Evolutionary conservation across 2,113 vertebrate species (phyloP).

Genomic region (Gymnobelideus leadbeateri): DNA sequence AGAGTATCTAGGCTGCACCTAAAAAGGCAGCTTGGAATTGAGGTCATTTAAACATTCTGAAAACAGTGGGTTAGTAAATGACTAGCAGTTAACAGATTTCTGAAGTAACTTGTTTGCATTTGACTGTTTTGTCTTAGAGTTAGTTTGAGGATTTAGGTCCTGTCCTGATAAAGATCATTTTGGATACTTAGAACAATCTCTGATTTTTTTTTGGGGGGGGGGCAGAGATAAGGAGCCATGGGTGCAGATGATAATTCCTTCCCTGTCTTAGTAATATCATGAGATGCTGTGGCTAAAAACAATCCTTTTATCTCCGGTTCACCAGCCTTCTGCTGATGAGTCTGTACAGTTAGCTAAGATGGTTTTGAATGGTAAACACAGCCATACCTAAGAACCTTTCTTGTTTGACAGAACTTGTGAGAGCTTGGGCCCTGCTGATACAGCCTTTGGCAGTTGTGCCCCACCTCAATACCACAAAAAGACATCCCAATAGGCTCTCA

Average conservation of each 20-base stretch:
- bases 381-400: neutral
- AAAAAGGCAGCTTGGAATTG: neutral
- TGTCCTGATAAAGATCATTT: neutral
- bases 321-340: neutral
- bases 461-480: neutral
- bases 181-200: neutral
- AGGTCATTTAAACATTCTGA: neutral
- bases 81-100: constrained; percentile 2
- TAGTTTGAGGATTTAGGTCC: neutral
- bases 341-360: neutral
- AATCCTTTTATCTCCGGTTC: neutral
- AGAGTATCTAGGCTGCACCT: neutral
- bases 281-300: neutral
- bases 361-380: neutral
- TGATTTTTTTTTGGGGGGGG: neutral
- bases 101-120: constrained; percentile 3
- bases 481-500: neutral
- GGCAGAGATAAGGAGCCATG: neutral
- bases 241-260: neutral
- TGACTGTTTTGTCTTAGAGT: neutral
- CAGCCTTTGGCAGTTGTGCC: neutral
- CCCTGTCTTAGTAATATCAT: neutral
- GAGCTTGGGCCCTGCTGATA: neutral
- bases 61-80: neutral
- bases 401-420: neutral